Percentiles rank a stretch among this genome's conserved stretches.
Evolutionary conservation across 2,113 vertebrate genomes (phyloP).

Genomic region (Pogonocichla stellata): DNA sequence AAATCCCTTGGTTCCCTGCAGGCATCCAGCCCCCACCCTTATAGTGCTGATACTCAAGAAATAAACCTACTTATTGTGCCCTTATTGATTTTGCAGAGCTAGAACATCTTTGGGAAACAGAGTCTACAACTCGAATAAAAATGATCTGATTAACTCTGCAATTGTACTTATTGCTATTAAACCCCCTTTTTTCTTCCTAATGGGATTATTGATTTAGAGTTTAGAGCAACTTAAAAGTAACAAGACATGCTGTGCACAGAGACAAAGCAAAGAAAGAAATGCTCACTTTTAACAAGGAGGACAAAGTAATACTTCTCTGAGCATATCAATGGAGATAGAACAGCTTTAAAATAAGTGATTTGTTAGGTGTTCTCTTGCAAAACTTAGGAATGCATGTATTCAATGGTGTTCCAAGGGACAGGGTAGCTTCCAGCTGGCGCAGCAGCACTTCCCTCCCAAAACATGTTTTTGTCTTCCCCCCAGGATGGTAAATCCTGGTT

Average conservation of each 20-base stretch:
- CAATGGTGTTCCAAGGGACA: not conserved
- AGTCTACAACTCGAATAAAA: slow-evolving; percentile 8
- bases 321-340: not conserved
- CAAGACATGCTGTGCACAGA: not conserved
- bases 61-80: not conserved
- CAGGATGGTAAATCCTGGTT: not conserved
- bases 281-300: not conserved
- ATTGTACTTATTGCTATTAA: slow-evolving; percentile 48
- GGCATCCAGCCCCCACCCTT: not conserved
- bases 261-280: not conserved
- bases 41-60: not conserved
- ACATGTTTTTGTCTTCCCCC: too few relatives aligned
- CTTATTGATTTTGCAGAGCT: not conserved
- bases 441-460: not conserved
- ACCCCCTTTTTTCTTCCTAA: slow-evolving; percentile 18
- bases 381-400: not conserved
- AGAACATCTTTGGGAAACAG: not conserved
- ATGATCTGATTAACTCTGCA: slow-evolving; percentile 55
- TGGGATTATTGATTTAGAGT: slow-evolving; percentile 58
- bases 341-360: not conserved
- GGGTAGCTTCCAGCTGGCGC: not conserved
- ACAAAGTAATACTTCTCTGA: not conserved
- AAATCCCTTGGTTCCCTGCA: not conserved
- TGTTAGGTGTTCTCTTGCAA: not conserved
- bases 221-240: not conserved